phyloP scores from a whole-genome alignment of 37 sponge, comb jelly and placozoan species.

The Hormiphora californensis region DNA sequence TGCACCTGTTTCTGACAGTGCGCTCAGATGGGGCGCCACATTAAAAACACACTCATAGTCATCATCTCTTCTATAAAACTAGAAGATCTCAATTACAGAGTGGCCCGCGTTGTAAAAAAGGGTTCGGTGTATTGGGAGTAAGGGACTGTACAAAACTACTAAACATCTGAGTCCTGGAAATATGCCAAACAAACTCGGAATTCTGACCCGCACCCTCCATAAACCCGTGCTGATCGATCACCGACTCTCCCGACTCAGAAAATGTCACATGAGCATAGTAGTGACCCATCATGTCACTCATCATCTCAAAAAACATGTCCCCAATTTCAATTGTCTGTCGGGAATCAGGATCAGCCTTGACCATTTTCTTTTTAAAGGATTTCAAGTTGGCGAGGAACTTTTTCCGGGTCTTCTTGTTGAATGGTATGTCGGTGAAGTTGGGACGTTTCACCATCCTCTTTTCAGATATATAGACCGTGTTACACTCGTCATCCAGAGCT shows the following conservation, averaged over 20 bases:
- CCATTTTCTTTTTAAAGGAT: background rate
- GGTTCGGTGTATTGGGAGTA: background rate
- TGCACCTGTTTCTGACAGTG: too few species aligned
- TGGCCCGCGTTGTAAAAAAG: too few species aligned
- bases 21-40: too few species aligned
- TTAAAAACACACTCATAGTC: too few species aligned
- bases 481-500: conserved; percentile 46
- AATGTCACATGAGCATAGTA: conserved; percentile 37
- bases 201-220: conserved; percentile 3
- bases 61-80: too few species aligned
- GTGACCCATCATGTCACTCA: conserved; percentile 38
- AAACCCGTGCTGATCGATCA: background rate
- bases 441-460: conserved; percentile 27
- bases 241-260: background rate
- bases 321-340: conserved; percentile 10
- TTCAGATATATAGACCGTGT: background rate
- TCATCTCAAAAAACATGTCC: conserved; percentile 45
- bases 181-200: conserved; percentile 37
- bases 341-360: background rate
- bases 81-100: too few species aligned
- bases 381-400: conserved; percentile 11
- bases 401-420: conserved; percentile 52
- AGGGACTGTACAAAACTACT: conserved; percentile 35
- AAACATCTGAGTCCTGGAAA: conserved; percentile 51
- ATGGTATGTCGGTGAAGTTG: conserved; percentile 53